Evolutionary conservation across 37 sponge, comb jelly and placozoan species (phyloP).

Genomic region (Cladorhizidae sp.): DNA sequence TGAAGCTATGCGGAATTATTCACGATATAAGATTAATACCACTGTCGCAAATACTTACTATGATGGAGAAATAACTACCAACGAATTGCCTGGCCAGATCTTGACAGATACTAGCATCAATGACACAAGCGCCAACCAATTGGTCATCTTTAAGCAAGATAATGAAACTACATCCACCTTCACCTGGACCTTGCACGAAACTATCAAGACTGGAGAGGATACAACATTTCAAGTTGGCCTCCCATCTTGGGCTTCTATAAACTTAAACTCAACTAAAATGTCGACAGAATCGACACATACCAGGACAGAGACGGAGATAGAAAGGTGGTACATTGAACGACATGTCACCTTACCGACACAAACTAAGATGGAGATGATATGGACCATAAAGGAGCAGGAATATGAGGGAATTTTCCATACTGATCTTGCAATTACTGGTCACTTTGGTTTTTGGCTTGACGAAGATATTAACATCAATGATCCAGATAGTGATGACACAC

Average conservation of each 20-base stretch:
- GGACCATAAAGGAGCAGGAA: neutral
- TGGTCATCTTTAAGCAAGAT: neutral
- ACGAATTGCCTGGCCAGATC: neutral
- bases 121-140: slow-evolving; percentile 1
- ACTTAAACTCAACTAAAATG: neutral
- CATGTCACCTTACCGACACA: neutral
- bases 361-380: slow-evolving; percentile 1
- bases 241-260: neutral
- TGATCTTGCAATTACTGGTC: neutral
- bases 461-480: neutral
- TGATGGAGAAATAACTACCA: neutral
- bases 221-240: neutral
- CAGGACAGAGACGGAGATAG: neutral
- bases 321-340: neutral
- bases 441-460: slow-evolving; percentile 2
- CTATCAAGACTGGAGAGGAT: neutral
- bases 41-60: neutral
- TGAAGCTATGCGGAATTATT: neutral
- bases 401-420: neutral
- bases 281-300: neutral
- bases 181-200: neutral
- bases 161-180: neutral
- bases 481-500: neutral
- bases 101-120: neutral
- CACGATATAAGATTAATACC: neutral